phyloP scores from a whole-genome alignment of 2,888 invertebrate genomes.

The Cyclophora punctaria region DNA sequence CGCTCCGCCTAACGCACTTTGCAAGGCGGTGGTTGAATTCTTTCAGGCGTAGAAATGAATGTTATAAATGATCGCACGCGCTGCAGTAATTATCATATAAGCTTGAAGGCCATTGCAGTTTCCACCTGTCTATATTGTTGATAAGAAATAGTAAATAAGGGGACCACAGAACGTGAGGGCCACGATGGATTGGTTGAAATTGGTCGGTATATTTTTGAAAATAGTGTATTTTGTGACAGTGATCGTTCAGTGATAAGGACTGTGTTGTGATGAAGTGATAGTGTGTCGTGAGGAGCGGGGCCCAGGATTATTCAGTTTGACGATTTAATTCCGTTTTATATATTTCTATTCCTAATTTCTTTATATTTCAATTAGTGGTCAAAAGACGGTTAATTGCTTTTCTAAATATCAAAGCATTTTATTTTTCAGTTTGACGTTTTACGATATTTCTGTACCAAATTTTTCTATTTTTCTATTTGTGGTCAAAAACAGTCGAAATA shows the following conservation, averaged over 20 bases:
- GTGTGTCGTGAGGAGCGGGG: neutral
- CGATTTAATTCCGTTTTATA: too few species aligned
- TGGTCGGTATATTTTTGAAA: constrained; percentile 60
- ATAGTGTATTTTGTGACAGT: constrained; percentile 31
- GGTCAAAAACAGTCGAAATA: too few species aligned
- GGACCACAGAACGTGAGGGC: constrained; percentile 29
- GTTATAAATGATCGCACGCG: constrained; percentile 70
- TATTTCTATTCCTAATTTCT: too few species aligned
- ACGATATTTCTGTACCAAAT: too few species aligned
- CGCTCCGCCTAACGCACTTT: neutral
- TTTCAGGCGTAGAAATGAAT: constrained; percentile 74
- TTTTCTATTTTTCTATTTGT: too few species aligned
- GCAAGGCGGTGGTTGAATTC: constrained; percentile 27
- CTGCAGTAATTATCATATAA: constrained; percentile 64
- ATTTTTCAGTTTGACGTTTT: too few species aligned
- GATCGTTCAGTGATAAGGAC: constrained; percentile 22
- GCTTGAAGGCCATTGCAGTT: constrained; percentile 58
- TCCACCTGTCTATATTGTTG: constrained; percentile 33
- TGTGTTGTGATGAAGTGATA: constrained; percentile 24
- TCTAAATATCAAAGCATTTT: too few species aligned
- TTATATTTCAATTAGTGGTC: too few species aligned
- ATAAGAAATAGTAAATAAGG: constrained; percentile 12
- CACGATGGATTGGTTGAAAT: constrained; percentile 71
- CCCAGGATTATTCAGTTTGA: too few species aligned
- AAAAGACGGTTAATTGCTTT: too few species aligned